Percentiles rank a stretch among this genome's conserved stretches.
Evolutionary conservation across 2,888 invertebrate genomes (phyloP).

Genomic region (Rhagium mordax): DNA sequence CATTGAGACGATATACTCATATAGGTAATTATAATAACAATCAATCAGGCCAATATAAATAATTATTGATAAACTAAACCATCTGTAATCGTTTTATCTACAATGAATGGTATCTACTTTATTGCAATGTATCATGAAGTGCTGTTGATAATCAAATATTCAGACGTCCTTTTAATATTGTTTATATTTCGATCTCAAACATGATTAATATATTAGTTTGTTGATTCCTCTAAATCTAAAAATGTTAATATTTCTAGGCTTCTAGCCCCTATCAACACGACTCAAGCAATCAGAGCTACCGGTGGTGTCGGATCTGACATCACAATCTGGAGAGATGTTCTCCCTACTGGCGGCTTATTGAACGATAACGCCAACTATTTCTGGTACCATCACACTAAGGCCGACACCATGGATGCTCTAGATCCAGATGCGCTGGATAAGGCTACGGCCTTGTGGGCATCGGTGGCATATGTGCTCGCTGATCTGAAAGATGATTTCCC

Average conservation of each 20-base stretch:
- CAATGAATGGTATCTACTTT: too few relatives aligned
- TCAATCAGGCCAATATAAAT: too few relatives aligned
- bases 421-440: conserved; percentile 80
- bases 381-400: conserved; percentile 85
- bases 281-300: conserved; percentile 70
- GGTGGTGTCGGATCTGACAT: conserved; percentile 80
- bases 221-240: too few relatives aligned
- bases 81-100: too few relatives aligned
- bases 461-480: conserved; percentile 84
- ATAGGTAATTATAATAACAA: too few relatives aligned
- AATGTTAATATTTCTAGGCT: conserved; percentile 68
- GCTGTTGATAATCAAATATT: too few relatives aligned
- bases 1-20: too few relatives aligned
- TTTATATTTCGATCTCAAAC: too few relatives aligned
- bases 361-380: conserved; percentile 82
- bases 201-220: too few relatives aligned
- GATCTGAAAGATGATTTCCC: conserved; percentile 82
- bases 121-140: too few relatives aligned
- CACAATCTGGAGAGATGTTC: conserved; percentile 73
- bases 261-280: conserved; percentile 79
- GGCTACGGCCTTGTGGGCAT: conserved; percentile 85
- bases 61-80: too few relatives aligned
- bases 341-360: conserved; percentile 80
- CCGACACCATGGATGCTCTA: conserved; percentile 85
- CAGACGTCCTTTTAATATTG: too few relatives aligned